phyloP scores from a whole-genome alignment of 2,797 vertebrate genomes.

The Sebastes iracundus region DNA sequence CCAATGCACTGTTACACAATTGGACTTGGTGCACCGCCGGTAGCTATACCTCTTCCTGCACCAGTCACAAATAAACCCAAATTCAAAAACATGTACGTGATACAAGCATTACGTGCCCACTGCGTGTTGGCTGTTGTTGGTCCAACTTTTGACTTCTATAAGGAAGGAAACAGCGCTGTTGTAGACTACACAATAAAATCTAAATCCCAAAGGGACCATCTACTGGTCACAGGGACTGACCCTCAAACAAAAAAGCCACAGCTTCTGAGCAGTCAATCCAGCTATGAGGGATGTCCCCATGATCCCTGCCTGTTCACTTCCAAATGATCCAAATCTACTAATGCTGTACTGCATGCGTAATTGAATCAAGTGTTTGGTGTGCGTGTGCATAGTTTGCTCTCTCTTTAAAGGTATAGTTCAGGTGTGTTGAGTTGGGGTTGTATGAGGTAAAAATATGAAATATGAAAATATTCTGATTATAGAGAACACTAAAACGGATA shows the following conservation, averaged over 20 bases:
- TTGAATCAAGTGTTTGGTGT: neutral
- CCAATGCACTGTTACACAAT: neutral
- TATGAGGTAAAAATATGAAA: too few species aligned
- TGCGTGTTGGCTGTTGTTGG: neutral
- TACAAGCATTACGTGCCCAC: neutral
- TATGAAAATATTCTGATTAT: too few species aligned
- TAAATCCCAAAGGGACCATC: slow-evolving; percentile 31
- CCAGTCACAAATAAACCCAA: neutral
- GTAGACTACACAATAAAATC: slow-evolving; percentile 29
- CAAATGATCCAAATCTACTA: neutral
- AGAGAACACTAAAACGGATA: too few species aligned
- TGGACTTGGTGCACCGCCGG: neutral
- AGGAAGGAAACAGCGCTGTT: slow-evolving; percentile 5
- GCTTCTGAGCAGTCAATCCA: neutral
- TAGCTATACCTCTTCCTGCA: neutral
- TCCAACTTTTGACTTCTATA: slow-evolving; percentile 22
- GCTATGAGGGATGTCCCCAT: neutral
- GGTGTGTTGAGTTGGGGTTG: too few species aligned
- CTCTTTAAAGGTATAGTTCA: neutral
- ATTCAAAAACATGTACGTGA: neutral
- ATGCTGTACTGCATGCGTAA: neutral
- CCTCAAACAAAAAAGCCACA: neutral
- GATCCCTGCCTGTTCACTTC: neutral
- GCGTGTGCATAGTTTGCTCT: neutral
- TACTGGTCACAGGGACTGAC: slow-evolving; percentile 2